phyloP scores from a whole-genome alignment of 2,797 vertebrate genomes.

The Trichosurus vulpecula region DNA sequence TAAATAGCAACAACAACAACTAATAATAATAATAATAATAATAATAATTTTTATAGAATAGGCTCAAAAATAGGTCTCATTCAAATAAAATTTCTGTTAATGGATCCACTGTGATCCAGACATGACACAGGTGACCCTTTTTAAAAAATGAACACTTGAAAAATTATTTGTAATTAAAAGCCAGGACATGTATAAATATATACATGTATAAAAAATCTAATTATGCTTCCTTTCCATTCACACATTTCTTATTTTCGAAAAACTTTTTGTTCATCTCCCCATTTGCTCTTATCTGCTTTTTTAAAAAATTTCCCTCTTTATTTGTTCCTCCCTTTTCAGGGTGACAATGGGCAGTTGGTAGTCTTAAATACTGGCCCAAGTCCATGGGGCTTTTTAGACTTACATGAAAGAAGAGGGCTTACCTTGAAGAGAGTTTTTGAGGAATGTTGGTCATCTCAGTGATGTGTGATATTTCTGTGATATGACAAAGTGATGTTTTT shows the following conservation, averaged over 20 bases:
- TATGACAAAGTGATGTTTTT: not conserved
- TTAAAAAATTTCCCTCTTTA: not conserved
- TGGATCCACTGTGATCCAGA: not conserved
- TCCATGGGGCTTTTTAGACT: not conserved
- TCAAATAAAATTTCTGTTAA: constrained; percentile 25
- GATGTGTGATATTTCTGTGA: constrained; percentile 12
- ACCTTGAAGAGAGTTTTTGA: constrained; percentile 14
- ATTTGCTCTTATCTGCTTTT: constrained; percentile 13
- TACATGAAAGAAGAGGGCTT: not conserved
- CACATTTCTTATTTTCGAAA: not conserved
- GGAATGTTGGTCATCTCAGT: constrained; percentile 31
- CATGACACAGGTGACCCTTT: not conserved
- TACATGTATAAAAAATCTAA: not conserved
- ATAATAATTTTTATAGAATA: not conserved
- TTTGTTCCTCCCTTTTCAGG: not conserved
- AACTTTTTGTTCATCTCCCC: constrained; percentile 3
- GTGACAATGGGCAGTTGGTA: constrained; percentile 12
- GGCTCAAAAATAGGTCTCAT: not conserved
- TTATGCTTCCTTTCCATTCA: not conserved
- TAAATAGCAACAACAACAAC: not conserved
- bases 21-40: not conserved
- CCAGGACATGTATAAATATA: not conserved
- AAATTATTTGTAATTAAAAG: constrained; percentile 6
- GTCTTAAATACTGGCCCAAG: constrained; percentile 35
- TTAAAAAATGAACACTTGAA: constrained; percentile 17